Conservation (phyloP, 2,797 vertebrate species). For the Acrocephalus scirpaceus region DNA sequence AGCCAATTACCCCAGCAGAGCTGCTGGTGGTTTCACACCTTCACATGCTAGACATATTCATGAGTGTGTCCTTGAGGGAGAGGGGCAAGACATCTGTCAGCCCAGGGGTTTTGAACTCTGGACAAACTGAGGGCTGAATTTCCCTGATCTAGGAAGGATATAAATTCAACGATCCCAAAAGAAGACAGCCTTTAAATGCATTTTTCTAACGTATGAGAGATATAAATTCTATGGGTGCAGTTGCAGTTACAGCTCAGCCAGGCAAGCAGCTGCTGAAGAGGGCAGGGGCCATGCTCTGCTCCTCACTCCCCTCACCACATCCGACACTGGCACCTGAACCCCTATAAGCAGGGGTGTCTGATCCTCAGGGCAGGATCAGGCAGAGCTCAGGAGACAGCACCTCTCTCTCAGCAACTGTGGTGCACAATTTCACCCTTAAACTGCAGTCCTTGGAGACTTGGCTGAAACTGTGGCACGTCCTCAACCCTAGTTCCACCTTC, state of each 20-base stretch:
- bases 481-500: not conserved
- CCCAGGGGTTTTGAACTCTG: not conserved
- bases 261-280: not conserved
- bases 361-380: not conserved
- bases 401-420: not conserved
- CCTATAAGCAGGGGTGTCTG: no score
- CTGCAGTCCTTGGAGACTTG: not conserved
- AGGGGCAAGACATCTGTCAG: not conserved
- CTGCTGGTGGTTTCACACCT: not conserved
- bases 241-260: not conserved
- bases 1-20: not conserved
- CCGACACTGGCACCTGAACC: not conserved
- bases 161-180: not conserved
- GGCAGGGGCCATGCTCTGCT: not conserved
- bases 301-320: not conserved
- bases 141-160: not conserved
- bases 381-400: rapidly evolving
- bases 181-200: not conserved
- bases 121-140: not conserved
- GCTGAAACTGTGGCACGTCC: not conserved
- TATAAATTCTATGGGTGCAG: not conserved
- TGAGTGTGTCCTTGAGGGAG: rapidly evolving
- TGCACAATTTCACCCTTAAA: not conserved
- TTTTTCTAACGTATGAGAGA: not conserved
- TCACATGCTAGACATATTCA: not conserved